Evolutionary conservation across 2,113 vertebrate genomes (phyloP), one percentile per base, ranked within the genome.

Genomic region (Prunella fulvescens): DNA sequence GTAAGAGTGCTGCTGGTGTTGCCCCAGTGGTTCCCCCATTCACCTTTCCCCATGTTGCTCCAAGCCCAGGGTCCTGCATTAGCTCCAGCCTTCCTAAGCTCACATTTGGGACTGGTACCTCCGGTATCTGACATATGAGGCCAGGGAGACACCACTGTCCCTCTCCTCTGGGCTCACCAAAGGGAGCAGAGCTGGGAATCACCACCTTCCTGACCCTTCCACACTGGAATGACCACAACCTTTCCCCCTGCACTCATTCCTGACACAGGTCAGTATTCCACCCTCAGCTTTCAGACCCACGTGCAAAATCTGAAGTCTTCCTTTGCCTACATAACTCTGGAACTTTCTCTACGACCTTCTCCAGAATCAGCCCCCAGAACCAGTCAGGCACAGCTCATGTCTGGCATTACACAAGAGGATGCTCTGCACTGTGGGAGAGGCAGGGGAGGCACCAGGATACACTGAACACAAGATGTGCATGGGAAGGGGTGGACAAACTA

Each of bases 391-490:
- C 0, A 4, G 33, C 19, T 74, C 81, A 35, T n/a, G 24, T 8
- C 24, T 64, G 57, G 37, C 66, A 77, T 74, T 33, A 54, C 2
- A 7, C 61, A 54, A 37, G 24, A 64, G 18, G 39, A 54, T 48
- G 24, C 24, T 86, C 47, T 22, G 28, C 19, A 44, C 40, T 18
- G 14, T 19, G 28, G 25, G 10, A 33, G 56, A 77, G 24, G 28
- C 11, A 39, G 56, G 6, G 15, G n/a, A 72, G 28, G 12, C 33
- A 16, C 6, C 35, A 79, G 69, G 33, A 56, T 62, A 50, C 42
- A 28, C 12, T 17, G 66, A 77, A 19, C 33, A 58, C 1, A 4
- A 69, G 19, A 35, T 1, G 3, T 28, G 12, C 0, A 0, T 39
- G n/a, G 50, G 44, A 37, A 70, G 17, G 5, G 11, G 12, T 13